Evolutionary conservation across 2,113 vertebrate species (phyloP), one percentile per base, ranked within the genome.

Genomic region (Sclerurus mexicanus): DNA sequence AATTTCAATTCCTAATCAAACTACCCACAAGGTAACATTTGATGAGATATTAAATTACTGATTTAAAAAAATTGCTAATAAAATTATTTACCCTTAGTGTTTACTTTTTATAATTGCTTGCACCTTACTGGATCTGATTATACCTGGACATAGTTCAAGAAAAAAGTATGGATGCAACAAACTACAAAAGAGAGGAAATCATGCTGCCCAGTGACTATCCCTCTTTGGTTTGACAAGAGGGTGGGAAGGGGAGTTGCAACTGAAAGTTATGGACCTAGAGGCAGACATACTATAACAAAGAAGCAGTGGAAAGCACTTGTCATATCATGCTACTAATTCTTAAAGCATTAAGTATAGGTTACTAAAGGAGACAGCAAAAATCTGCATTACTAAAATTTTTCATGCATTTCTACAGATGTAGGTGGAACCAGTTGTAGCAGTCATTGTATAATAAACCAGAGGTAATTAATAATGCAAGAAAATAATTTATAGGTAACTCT

Each of bases 301-400:
- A 93, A 97, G 63, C 66, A 79, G 74, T 73, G 50, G 91, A 95
- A 96, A 91, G 89, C 83, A 77, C 93, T 90, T 96, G 94, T 93
- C 96, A 94, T 95, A 95, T 93, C 93, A 94, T 76, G 89, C 79
- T 96, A 90, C 84, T 97, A 96, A 96, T 78, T 64, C 93, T 92
- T 93, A 95, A 95, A 93, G 78, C 16, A 1, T 93, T 97, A 97
- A 97, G 93, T 96, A 96, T 73, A 95, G 94, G 96, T 90, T 97
- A 95, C 79, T 95, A 93, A 92, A 92, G 82, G n/a, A 97, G 94
- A 90, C 79, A 94, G 94, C 37, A 96, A 94, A 97, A 92, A 91
- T 93, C 91, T 91, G 85, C 91, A 90, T 95, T 94, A 96, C 64
- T 96, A 96, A 97, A 96, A 72, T 78, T 89, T 96, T 96, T 94